phyloP scores from a whole-genome alignment of 30 jellyfish, hydroid and myxozoan species.

The Mastigias papua region DNA sequence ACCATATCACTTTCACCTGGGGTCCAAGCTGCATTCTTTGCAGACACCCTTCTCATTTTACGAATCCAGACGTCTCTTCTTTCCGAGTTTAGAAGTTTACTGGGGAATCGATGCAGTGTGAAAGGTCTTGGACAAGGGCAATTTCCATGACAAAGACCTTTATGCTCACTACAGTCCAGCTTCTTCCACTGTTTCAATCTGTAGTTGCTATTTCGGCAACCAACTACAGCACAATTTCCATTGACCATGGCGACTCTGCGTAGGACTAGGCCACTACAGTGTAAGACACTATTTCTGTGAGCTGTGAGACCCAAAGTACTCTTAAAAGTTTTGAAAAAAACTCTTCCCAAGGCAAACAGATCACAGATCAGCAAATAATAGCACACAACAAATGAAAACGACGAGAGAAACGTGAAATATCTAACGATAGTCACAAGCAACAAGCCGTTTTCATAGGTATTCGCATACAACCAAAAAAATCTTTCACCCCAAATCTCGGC shows the following conservation, averaged over 20 bases:
- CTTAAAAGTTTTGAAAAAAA: not conserved
- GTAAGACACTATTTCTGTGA: not conserved
- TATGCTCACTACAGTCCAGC: not conserved
- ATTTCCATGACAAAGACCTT: not conserved
- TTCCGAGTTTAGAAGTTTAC: not conserved
- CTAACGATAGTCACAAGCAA: not conserved
- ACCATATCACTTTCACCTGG: not conserved
- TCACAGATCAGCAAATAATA: not conserved
- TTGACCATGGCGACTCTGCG: conserved; percentile 19
- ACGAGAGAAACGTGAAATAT: not conserved
- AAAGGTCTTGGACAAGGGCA: not conserved
- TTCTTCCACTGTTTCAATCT: conserved; percentile 23
- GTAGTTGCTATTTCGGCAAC: not conserved
- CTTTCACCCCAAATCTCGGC: not conserved
- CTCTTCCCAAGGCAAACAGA: conserved; percentile 12
- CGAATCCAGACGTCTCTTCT: not conserved
- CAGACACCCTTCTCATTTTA: not conserved
- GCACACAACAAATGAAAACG: not conserved
- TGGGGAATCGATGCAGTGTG: not conserved
- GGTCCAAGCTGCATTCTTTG: not conserved
- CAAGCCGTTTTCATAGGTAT: not conserved
- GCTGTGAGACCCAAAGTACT: not conserved
- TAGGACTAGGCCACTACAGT: conserved; percentile 3
- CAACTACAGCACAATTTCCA: conserved; percentile 40
- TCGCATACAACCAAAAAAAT: not conserved